Base-by-base conservation (phyloP, 2,113 vertebrate species). In the Tricholaema leucomelas region DNA sequence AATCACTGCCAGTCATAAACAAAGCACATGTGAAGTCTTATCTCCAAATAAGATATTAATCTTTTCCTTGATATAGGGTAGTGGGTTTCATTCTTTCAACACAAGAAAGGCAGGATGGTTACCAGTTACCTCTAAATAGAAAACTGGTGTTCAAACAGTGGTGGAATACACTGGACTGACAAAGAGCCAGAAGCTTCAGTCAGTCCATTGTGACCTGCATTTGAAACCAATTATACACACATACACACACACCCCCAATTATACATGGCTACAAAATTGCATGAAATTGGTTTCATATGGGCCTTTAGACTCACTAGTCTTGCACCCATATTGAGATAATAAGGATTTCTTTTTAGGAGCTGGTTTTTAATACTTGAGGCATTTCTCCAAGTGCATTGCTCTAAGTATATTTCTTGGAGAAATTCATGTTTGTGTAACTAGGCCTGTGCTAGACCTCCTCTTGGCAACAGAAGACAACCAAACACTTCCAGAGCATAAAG, bases 241-340 rank as follows among this genome's bases (percentile, higher is more conserved):
- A 42, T 91, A 89, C 81, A 92, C 78, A 73, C 72, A 12, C 23
- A 46, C 44, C 44, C 44, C 67, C 85, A 95, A 93, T 94, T 96
- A 79, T 76, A 83, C 6, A 52, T 91, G 95, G 78, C 96, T 96
- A 90, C 70, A 4, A 88, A 96, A 91, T 92, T 95, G 93, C 96
- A 93, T 83, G 38, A 97, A 97, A 97, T 97, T 96, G 94, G 84
- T 97, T 98, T 97, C 96, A 95, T 75, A 94, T 96, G 97, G 94
- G 72, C 81, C 82, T 83, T 93, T 73, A 82, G 61, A 81, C 95
- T 96, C 88, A 88, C 95, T 86, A 25, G 80, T 71, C 94, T 94
- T 66, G 72, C 95, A 95, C 87, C 89, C 95, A 96, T 90, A 89
- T 95, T 97, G 92, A 97, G 96, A 96, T 97, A 94, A 96, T 97